phyloP scores from a whole-genome alignment of 1,140 invertebrate species.

The Drosophila ironensis region DNA sequence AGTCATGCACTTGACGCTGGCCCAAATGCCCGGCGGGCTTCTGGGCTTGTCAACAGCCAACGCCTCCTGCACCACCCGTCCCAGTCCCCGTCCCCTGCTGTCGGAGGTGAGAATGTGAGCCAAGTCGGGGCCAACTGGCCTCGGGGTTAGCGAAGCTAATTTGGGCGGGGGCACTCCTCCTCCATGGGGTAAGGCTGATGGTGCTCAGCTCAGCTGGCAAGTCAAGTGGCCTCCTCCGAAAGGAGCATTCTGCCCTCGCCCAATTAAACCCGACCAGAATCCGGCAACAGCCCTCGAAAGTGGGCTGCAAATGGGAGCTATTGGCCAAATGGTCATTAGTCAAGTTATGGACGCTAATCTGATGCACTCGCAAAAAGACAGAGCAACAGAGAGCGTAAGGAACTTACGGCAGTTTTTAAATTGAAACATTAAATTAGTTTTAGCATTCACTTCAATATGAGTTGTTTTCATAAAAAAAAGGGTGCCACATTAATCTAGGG shows the following conservation, averaged over 20 bases:
- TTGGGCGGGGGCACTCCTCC: conserved; percentile 15
- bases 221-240: conserved; percentile 29
- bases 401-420: neutral
- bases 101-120: conserved; percentile 47
- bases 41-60: conserved; percentile 52
- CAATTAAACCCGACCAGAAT: conserved; percentile 56
- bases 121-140: conserved; percentile 9
- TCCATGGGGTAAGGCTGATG: conserved; percentile 16
- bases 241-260: conserved; percentile 33
- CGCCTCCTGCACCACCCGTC: no score
- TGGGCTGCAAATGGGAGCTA: neutral
- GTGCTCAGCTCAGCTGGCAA: conserved; percentile 20
- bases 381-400: neutral
- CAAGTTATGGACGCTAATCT: conserved; percentile 23
- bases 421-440: neutral
- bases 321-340: conserved; percentile 19
- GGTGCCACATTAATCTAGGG: no score
- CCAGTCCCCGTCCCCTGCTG: conserved; percentile 6
- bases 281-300: conserved; percentile 18
- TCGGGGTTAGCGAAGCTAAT: conserved; percentile 56
- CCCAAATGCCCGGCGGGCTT: conserved; percentile 11
- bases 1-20: conserved; percentile 31
- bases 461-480: no score
- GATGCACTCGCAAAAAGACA: conserved; percentile 27
- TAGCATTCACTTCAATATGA: no score